Base-by-base conservation (phyloP, 2,888 invertebrate genomes). In the Gandaritis pyraliata region DNA sequence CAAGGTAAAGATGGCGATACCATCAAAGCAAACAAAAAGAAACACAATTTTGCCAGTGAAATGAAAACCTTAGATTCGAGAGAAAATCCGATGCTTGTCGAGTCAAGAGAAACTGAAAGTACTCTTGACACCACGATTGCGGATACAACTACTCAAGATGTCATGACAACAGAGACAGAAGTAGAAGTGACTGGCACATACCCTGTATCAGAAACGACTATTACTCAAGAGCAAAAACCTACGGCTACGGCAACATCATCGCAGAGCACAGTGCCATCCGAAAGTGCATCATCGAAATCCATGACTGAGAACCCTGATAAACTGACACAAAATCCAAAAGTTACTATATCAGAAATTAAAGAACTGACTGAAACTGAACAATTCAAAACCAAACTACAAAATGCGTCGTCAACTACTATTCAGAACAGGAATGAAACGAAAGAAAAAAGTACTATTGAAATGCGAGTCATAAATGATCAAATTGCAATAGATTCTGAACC, bases 1-100 rank as follows among this genome's bases (percentile, higher is more conserved):
- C 47, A 50, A 15, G 54, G 15, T 10, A 68, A 63, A 61, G 39
- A 63, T 47, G 65, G 39, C 15, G 46, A 60, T 43, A 33, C 49
- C 10, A 58, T 54, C 7, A 65, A 47, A 64, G 15, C 46, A 33
- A 51, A 46, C 1, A 58, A 30, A 36, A 51, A 23, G 16, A 61
- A 47, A 54, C 38, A 50, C 11, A 58, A 16, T 11, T 55, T 63
- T 46, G 50, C 18, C 10, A 54, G 50, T 47, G 58, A 63, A 41
- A 30, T 36, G 0, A 50, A 47, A 55, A 43, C 15, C 0, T n/a
- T 38, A 8, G 36, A 54, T 15, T 15, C 39, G 13, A 56, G 23
- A 0, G 51, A 47, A 52, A 23, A 36, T 7, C 33, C 50, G 18
- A 46, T 47, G 11, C 8, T 33, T 16, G 15, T 29, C 46, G 16